phyloP scores from a whole-genome alignment of 2,797 vertebrate species.

The Pelobates cultripes region DNA sequence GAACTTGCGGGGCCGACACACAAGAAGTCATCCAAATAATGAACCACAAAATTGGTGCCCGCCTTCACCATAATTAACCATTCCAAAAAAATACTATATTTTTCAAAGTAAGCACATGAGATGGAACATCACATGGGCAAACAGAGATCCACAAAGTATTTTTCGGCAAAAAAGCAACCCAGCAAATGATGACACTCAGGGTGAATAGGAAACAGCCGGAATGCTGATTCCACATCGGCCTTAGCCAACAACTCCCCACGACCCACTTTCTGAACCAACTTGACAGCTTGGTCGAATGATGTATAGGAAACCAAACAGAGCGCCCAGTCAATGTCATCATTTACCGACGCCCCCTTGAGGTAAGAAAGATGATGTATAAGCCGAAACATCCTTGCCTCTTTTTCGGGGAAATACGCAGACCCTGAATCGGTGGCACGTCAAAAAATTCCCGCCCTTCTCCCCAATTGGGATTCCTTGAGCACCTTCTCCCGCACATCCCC shows the following conservation, averaged over 20 bases:
- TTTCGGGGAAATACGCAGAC: not conserved
- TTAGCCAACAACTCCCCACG: not conserved
- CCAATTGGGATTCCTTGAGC: no score
- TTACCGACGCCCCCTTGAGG: not conserved
- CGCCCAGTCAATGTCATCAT: not conserved
- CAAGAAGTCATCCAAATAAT: not conserved
- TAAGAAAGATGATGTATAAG: not conserved
- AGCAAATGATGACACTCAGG: not conserved
- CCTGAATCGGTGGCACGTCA: no score
- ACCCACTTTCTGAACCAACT: not conserved
- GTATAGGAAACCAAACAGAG: not conserved
- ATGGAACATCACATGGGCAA: not conserved
- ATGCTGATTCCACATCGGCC: not conserved
- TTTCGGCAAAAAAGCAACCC: not conserved
- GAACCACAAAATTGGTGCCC: not conserved
- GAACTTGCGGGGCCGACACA: not conserved
- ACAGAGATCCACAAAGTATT: not conserved
- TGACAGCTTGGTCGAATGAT: not conserved
- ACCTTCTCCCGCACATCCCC: no score
- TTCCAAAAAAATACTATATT: not conserved
- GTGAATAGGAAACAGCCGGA: not conserved
- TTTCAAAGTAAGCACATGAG: not conserved
- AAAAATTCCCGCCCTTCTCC: no score
- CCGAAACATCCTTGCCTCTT: not conserved
- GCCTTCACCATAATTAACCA: not conserved